Base-by-base conservation (phyloP, 1,140 invertebrate genomes). In the Lethocerus indicus region DNA sequence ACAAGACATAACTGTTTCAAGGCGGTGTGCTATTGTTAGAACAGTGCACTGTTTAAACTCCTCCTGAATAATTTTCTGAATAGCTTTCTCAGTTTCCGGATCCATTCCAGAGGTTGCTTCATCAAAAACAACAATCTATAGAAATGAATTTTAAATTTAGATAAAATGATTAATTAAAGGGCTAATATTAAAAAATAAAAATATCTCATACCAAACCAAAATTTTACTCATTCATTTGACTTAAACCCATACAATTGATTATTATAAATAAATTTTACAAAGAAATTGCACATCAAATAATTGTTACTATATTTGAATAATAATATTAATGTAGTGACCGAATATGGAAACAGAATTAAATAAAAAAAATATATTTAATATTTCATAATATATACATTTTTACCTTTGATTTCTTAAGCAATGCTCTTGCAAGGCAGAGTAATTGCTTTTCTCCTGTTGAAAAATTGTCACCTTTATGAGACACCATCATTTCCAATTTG, bases 401-500 rank as follows among this genome's bases (percentile, higher is more conserved):
- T 65, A 84, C 81, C 68, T 85, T 86, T n/a, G 87, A 76, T 63
- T 85, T 87, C 49, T 85, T 78, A 5, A 97, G 68, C 25, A 93
- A 63, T 43, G 87, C 91, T 61, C 88, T 71, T 0, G 81, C 85
- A 47, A 93, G 69, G 61, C 89, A 96, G 36, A 94, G 67, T 44
- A 94, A 66, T 65, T 94, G 93, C 55, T 76, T 77, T 64, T 91
- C 87, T 5, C 88, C 92, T 44, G 79, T 76, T 25, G 87, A 91
- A 36, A 87, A 71, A 59, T 75, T 76, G 39, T 57, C 65, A 23
- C 83, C 86, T 42, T 69, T 66, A 52, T 75, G 71, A 18, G 71
- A 68, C 28, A 88, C 68, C 61, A 65, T 62, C 3, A 73, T 72
- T 43, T 77, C 70, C 20, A 92, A 64, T 1, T 83, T 84, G 5